phyloP scores from a whole-genome alignment of 1,140 invertebrate genomes.

The Phthorimaea operculella region DNA sequence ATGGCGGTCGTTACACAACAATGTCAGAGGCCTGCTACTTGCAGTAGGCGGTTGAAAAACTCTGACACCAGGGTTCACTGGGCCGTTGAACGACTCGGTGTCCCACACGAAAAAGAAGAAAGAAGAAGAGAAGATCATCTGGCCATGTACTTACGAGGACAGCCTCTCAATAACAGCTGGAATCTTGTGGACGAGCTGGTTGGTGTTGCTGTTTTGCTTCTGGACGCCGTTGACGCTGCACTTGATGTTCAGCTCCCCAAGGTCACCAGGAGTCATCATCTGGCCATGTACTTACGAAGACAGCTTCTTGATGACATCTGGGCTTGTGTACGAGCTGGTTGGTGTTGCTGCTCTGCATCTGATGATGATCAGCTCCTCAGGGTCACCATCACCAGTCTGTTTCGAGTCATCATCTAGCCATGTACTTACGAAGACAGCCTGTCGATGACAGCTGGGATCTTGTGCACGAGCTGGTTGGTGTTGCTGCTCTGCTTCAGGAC shows the following conservation, averaged over 20 bases:
- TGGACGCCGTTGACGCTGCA: too few species aligned
- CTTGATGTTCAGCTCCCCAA: too few species aligned
- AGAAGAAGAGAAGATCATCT: too few species aligned
- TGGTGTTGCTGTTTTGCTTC: too few species aligned
- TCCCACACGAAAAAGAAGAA: too few species aligned
- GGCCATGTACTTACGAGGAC: slow-evolving; percentile 72
- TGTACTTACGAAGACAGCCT: slow-evolving; percentile 84
- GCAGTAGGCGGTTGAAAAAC: too few species aligned
- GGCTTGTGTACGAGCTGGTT: slow-evolving; percentile 83
- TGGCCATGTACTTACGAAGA: too few species aligned
- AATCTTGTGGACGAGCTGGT: slow-evolving; percentile 81
- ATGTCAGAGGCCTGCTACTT: too few species aligned
- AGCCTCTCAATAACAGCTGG: slow-evolving; percentile 81
- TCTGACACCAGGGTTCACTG: too few species aligned
- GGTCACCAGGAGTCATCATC: too few species aligned
- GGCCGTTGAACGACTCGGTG: too few species aligned
- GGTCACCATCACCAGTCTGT: slow-evolving; percentile 78
- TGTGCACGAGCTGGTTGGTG: slow-evolving; percentile 84
- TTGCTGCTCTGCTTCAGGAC: slow-evolving; percentile 83
- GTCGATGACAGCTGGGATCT: slow-evolving; percentile 81
- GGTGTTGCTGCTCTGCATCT: slow-evolving; percentile 87
- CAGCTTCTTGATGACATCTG: slow-evolving; percentile 80
- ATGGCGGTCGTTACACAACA: too few species aligned
- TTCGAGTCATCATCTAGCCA: slow-evolving; percentile 84
- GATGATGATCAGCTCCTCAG: slow-evolving; percentile 82